Evolutionary conservation across 2,888 invertebrate genomes (phyloP), one percentile per base, ranked within the genome.

Genomic region (Baccha elongata): DNA sequence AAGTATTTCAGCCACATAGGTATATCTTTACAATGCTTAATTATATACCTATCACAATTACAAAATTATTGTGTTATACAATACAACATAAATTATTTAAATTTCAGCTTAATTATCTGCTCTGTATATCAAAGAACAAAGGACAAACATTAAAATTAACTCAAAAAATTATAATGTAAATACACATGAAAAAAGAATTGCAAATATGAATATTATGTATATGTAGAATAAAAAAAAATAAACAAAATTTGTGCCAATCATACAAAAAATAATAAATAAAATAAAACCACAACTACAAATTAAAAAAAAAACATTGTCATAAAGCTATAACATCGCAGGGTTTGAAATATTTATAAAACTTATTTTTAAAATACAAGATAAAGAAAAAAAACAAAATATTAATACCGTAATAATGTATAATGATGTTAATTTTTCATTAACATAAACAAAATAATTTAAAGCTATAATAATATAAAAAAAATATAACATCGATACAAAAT

Each of bases 281-380:
- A n/a, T 7, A 35, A 32, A 19, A 44, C 50, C 5, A 40, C 37
- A 64, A 67, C 19, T 53, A 71, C 44, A 76, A 65, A 19, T 26
- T 29, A 52, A 23, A 65, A 75, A 55, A 71, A 71, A 67, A 48
- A 32, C 60, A 67, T 42, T 76, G 53, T 76, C 65, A 62, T 42
- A 78, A 76, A 72, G 67, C 76, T 78, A 78, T 60, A 72, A 67
- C 72, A 72, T 83, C 46, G 65, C 83, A 83, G 78, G 83, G 83
- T 83, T 83, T 83, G 67, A 76, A 67, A 72, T 55, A 75, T 64
- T 23, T 65, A 71, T 19, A 74, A 69, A 71, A 50, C 15, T 32
- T 37, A 48, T 37, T 53, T 46, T 10, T 15, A 17, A 46, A 58
- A 71, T n/a, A 42, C 21, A 35, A 58, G 40, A 19, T 46, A 3